Percentiles rank a stretch among this genome's conserved stretches.
Evolutionary conservation across 2,113 vertebrate genomes (phyloP).

Genomic region (Electrona antarctica): DNA sequence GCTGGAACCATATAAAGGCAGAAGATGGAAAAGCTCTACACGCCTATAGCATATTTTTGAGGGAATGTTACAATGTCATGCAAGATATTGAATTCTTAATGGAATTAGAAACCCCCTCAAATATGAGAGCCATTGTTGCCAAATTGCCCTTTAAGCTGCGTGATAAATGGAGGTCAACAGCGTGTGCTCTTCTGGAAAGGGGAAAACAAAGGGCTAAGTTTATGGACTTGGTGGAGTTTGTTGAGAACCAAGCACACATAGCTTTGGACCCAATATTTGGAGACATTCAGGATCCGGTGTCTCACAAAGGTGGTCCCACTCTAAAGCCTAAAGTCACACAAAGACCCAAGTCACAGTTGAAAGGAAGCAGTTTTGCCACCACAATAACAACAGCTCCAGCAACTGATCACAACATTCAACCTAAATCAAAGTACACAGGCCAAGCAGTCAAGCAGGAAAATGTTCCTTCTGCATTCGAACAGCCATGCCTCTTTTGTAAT

Average conservation of each 20-base stretch:
- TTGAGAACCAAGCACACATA: not conserved
- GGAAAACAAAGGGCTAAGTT: not conserved
- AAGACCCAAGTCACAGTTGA: not conserved
- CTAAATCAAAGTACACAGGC: not conserved
- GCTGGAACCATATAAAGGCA: not conserved
- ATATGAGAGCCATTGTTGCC: not conserved
- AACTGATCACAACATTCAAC: not conserved
- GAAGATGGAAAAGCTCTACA: not conserved
- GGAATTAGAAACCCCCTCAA: not conserved
- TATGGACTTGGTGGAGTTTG: not conserved
- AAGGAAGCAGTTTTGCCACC: not conserved
- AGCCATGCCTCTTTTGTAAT: constrained; percentile 10
- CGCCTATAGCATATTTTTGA: not conserved
- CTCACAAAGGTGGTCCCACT: not conserved
- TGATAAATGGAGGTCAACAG: not conserved
- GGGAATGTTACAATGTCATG: not conserved
- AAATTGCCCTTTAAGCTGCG: not conserved
- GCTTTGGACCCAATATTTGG: not conserved
- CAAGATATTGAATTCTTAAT: not conserved
- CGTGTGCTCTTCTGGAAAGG: not conserved
- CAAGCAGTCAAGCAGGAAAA: not conserved
- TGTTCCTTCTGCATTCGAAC: not conserved
- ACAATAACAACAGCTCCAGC: not conserved
- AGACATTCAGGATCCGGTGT: not conserved
- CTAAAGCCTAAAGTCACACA: too few species aligned